Evolutionary conservation across 1,140 invertebrate species (phyloP).

Genomic region (Tachypleus tridentatus): DNA sequence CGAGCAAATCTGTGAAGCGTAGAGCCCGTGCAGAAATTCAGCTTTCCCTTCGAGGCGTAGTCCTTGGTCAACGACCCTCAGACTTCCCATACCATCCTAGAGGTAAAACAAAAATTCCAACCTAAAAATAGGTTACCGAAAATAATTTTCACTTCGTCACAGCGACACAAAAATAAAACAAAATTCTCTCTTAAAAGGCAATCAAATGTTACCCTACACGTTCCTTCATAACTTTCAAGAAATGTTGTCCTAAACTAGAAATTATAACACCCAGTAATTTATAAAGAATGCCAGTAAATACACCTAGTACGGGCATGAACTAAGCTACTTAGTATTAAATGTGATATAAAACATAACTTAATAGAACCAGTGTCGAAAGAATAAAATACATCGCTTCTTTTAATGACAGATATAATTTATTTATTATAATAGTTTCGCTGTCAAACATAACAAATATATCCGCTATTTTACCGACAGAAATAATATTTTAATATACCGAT

Average conservation of each 20-base stretch:
- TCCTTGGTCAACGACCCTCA: conserved; percentile 76
- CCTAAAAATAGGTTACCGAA: not conserved
- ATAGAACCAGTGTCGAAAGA: too few relatives aligned
- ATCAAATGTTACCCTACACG: conserved; percentile 8
- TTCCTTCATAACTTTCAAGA: not conserved
- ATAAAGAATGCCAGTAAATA: too few relatives aligned
- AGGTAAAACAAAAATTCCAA: conserved; percentile 30
- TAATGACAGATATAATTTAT: too few relatives aligned
- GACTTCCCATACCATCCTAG: conserved; percentile 86
- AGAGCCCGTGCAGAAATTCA: conserved; percentile 67
- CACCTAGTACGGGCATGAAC: too few relatives aligned
- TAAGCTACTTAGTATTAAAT: too few relatives aligned
- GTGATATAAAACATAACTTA: too few relatives aligned
- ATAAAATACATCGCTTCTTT: too few relatives aligned
- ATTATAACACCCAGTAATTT: not conserved
- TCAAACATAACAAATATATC: not conserved
- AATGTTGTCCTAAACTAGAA: not conserved
- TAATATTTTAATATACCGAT: not conserved
- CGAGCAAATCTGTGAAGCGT: conserved; percentile 74
- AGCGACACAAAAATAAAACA: conserved; percentile 16
- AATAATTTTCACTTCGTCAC: not conserved
- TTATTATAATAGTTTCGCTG: not conserved
- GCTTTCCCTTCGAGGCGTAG: conserved; percentile 73
- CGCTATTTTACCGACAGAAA: not conserved
- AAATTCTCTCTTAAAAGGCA: conserved; percentile 6